These are phyloP conservation scores for Lepidotrigona ventralis DNA, from an alignment of 1,140 invertebrate genomes.

Conservation along the genomic window DNA sequence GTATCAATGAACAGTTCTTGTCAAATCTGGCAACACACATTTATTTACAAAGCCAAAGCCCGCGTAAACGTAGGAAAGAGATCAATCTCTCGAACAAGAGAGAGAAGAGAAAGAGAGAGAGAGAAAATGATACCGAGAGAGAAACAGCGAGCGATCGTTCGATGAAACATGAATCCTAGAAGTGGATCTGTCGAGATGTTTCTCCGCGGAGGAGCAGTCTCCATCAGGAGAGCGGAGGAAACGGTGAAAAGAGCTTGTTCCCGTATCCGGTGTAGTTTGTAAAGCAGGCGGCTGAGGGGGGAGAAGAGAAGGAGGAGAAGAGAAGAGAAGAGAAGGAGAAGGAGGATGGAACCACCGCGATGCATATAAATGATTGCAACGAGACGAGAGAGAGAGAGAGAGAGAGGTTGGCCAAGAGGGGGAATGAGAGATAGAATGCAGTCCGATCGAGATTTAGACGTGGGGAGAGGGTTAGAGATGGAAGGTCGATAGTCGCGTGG, in stretches of 20 bases:
- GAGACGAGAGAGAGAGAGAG: background rate
- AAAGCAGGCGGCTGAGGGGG: conserved; percentile 9
- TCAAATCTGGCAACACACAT: no score
- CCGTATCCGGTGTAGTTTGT: conserved; percentile 60
- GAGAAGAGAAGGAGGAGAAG: no score
- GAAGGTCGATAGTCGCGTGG: conserved; percentile 49
- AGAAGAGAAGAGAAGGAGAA: no score
- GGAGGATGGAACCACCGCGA: conserved; percentile 32
- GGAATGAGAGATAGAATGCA: background rate
- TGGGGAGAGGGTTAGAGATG: conserved; percentile 38
- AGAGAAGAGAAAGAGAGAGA: no score
- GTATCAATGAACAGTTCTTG: no score
- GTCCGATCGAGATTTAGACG: conserved; percentile 61
- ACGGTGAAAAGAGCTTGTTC: conserved; percentile 58
- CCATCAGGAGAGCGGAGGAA: conserved; percentile 35
- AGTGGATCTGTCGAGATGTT: conserved; percentile 20
- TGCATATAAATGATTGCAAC: conserved; percentile 66
- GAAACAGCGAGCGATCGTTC: no score
- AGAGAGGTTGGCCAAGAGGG: background rate
- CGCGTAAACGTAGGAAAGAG: no score
- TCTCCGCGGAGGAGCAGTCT: background rate
- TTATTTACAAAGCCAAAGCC: no score
- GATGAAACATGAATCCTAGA: background rate
- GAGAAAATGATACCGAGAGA: no score
- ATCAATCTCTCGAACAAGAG: no score